phyloP scores from a whole-genome alignment of 2,888 invertebrate species.

The Drosophila prolongata region DNA sequence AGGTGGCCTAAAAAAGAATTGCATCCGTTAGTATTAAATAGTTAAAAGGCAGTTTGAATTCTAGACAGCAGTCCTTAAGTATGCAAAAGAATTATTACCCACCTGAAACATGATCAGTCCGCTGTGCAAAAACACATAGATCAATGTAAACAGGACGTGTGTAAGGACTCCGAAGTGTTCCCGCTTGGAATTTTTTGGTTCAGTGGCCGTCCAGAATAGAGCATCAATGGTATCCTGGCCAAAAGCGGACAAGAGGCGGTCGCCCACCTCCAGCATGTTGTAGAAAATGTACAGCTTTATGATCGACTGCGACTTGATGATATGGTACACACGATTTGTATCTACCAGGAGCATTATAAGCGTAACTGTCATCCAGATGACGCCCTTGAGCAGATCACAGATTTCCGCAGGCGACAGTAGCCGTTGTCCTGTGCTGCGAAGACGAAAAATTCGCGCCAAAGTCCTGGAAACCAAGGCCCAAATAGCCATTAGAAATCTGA shows the following conservation, averaged over 20 bases:
- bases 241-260: conserved; percentile 97
- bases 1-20: conserved; percentile 91
- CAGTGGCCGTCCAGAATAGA: conserved; percentile 99
- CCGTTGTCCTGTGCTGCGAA: conserved; percentile 85
- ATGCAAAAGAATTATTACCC: not conserved
- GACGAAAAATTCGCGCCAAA: conserved; percentile 90
- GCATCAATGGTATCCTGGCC: conserved; percentile 99
- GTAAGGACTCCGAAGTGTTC: conserved; percentile 94
- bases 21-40: not conserved
- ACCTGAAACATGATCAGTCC: conserved; percentile 97
- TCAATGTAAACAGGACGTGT: conserved; percentile 95
- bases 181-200: conserved; percentile 92
- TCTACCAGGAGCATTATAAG: conserved; percentile 95
- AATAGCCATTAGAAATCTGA: conserved; percentile 94
- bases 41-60: too few species aligned
- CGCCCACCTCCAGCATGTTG: conserved; percentile 99
- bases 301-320: conserved; percentile 98
- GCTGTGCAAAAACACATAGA: conserved; percentile 96
- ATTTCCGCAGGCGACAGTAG: conserved; percentile 94
- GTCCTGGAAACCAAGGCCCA: conserved; percentile 92
- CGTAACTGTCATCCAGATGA: conserved; percentile 92
- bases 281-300: conserved; percentile 99
- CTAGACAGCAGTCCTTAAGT: too few species aligned
- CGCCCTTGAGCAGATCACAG: conserved; percentile 97
- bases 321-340: conserved; percentile 98